Base-by-base conservation (phyloP, 2,888 invertebrate species). In the Malthinus flaveolus region DNA sequence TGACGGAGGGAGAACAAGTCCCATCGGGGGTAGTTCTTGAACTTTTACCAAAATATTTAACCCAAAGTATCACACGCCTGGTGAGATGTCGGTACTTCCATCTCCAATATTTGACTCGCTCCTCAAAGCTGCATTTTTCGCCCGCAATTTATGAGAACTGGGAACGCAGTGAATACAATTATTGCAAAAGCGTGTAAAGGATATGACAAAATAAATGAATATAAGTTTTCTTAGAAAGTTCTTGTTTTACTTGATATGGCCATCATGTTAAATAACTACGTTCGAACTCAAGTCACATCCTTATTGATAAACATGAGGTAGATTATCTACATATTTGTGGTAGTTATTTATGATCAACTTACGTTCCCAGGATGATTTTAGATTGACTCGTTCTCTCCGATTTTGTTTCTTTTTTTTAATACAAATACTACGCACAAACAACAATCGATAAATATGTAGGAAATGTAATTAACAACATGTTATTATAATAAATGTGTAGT, bases 301-400 rank as follows among this genome's bases (percentile, higher is more conserved):
- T 62, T 64, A 64, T 64, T 64, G 64, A 62, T 64, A 64, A 64
- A 64, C 64, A 64, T 64, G 64, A 64, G 61, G 64, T 49, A 61
- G 64, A 64, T 64, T 64, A 64, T 64, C 64, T 64, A 62, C 64
- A 64, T 64, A 64, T 61, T 64, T 64, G 57, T 62, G 47, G 62
- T 62, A 59, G 64, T 64, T 64, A 62, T 62, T 64, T 62, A 63
- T 64, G 60, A 61, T 61, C 56, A 47, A 49, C 44, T 37, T 42
- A 54, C 52, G 53, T 64, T 64, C 62, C 56, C 62, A 64, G 59
- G 64, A 59, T 50, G 36, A 56, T 39, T 33, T 23, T 31, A 56
- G 58, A 64, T 62, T 64, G 62, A 64, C 54, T 61, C 58, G 61
- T 61, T 61, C 59, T 53, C 23, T 23, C 37, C 33, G 57, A 31